Evolutionary conservation across 2,113 vertebrate species (phyloP).

Genomic region (Misgurnus anguillicaudatus): DNA sequence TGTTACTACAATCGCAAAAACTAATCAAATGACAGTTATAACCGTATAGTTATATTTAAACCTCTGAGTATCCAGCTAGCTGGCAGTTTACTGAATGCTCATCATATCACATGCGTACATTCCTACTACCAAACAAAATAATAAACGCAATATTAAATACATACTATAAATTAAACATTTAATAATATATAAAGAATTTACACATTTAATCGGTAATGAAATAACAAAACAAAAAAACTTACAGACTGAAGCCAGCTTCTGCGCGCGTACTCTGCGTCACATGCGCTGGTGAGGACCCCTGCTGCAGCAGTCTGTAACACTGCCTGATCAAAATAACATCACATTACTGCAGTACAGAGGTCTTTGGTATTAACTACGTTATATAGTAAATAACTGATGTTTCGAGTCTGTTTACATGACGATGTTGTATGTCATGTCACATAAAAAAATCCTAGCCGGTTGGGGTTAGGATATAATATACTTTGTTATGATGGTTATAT

Average conservation of each 20-base stretch:
- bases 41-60: background rate
- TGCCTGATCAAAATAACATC: conserved; percentile 1
- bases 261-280: conserved; percentile 2
- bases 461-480: too few species aligned
- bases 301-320: background rate
- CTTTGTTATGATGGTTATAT: too few species aligned
- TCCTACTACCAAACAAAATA: background rate
- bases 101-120: background rate
- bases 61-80: background rate
- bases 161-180: background rate
- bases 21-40: background rate
- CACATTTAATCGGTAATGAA: too few species aligned
- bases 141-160: background rate
- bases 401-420: too few species aligned
- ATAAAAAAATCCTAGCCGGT: too few species aligned
- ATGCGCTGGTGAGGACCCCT: conserved; percentile 7
- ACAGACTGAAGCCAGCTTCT: background rate
- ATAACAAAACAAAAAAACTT: background rate
- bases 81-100: background rate
- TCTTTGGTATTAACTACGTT: too few species aligned
- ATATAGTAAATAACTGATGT: too few species aligned
- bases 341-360: too few species aligned
- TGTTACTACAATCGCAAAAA: too few species aligned
- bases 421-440: too few species aligned
- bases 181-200: too few species aligned